These are phyloP conservation scores for Macrosiphum euphorbiae DNA, from an alignment of 2,888 invertebrate genomes.

Conservation along the genomic window DNA sequence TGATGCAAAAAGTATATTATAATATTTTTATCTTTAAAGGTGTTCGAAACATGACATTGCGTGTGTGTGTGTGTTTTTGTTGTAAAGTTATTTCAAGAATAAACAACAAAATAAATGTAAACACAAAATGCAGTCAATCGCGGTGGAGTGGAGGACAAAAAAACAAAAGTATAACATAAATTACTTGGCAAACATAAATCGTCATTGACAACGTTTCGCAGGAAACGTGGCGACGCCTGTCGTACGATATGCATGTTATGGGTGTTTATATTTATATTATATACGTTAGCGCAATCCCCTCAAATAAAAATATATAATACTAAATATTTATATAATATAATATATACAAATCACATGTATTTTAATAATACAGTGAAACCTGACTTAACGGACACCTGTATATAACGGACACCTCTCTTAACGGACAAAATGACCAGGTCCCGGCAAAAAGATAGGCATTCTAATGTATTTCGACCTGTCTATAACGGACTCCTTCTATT, in stretches of 20 bases:
- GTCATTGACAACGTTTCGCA: conserved; percentile 13
- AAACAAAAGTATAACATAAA: conserved; percentile 12
- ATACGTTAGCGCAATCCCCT: background rate
- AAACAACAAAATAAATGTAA: conserved; percentile 4
- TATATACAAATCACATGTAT: background rate
- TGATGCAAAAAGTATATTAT: background rate
- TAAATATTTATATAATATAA: background rate
- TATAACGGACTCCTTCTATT: no score
- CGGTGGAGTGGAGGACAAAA: background rate
- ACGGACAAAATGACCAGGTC: no score
- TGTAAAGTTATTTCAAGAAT: background rate
- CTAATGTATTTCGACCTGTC: no score
- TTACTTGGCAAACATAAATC: conserved; percentile 1
- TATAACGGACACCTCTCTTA: no score
- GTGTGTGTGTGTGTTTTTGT: background rate
- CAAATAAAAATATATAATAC: background rate
- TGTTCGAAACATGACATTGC: background rate
- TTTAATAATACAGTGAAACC: background rate
- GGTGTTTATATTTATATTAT: background rate
- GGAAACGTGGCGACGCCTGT: background rate
- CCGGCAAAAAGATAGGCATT: no score
- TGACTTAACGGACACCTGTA: no score
- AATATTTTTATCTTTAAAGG: background rate
- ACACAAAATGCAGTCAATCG: background rate
- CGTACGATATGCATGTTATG: background rate